A percentile compares a stretch with the other conserved stretches of the same genome.
Evolutionary conservation across 2,113 vertebrate genomes (phyloP).

Genomic region (Benitochromis conjunctus): DNA sequence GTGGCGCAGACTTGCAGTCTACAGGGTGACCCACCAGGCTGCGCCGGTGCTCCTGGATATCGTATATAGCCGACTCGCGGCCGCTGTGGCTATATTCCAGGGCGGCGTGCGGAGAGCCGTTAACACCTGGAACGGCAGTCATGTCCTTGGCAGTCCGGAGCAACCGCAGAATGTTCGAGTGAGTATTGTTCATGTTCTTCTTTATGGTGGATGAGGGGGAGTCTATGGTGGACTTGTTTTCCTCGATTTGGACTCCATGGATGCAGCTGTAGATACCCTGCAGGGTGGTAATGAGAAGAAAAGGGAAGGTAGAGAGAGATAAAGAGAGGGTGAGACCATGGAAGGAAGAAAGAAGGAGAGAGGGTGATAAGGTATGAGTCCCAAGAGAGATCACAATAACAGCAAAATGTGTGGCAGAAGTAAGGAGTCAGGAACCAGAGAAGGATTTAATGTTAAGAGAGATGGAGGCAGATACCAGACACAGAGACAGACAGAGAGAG

Average conservation of each 20-base stretch:
- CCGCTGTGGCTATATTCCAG: constrained; percentile 93
- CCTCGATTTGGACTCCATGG: constrained; percentile 95
- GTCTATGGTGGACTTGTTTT: constrained; percentile 90
- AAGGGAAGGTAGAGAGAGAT: constrained; percentile 31
- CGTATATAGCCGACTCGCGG: constrained; percentile 87
- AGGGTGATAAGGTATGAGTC: constrained; percentile 5
- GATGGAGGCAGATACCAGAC: not conserved
- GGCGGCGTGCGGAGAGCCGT: constrained; percentile 93
- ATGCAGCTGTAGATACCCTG: constrained; percentile 99
- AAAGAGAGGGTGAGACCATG: constrained; percentile 40
- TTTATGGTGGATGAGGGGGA: constrained; percentile 97
- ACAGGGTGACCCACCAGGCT: constrained; percentile 81
- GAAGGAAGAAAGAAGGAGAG: constrained; percentile 15
- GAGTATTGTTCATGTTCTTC: constrained; percentile 99
- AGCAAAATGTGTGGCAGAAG: not conserved
- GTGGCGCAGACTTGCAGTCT: constrained; percentile 78
- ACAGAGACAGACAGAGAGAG: constrained; percentile 1
- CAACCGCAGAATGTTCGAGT: constrained; percentile 97
- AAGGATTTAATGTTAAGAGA: constrained; percentile 1
- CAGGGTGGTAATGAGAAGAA: constrained; percentile 32
- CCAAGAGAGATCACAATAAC: not conserved
- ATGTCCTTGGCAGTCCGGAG: constrained; percentile 98
- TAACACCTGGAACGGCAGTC: constrained; percentile 95
- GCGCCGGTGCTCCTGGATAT: constrained; percentile 94
- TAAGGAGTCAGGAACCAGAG: constrained; percentile 19